phyloP scores from a whole-genome alignment of 2,888 invertebrate genomes.

The Drosophila anceps region DNA sequence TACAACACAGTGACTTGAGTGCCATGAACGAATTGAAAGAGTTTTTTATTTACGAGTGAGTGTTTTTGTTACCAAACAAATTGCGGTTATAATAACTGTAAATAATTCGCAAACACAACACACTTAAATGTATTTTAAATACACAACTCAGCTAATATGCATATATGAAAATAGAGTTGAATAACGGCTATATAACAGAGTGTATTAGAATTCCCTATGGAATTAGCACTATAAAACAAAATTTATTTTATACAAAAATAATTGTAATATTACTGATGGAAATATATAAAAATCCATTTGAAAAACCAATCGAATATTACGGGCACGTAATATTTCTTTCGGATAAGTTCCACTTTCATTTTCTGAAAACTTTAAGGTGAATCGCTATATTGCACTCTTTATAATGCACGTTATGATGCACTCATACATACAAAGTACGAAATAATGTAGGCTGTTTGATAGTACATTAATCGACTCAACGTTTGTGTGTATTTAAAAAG shows the following conservation, averaged over 20 bases:
- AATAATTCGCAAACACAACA: constrained; percentile 53
- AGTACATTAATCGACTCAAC: not conserved
- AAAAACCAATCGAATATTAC: constrained; percentile 32
- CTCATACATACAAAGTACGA: not conserved
- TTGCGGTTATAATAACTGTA: constrained; percentile 68
- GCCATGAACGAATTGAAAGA: constrained; percentile 64
- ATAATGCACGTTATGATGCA: constrained; percentile 11
- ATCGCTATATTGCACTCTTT: too few species aligned
- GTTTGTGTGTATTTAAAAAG: not conserved
- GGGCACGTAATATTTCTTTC: constrained; percentile 40
- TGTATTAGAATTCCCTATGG: not conserved
- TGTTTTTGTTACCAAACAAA: constrained; percentile 55
- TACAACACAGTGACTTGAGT: constrained; percentile 55
- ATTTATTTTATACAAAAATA: not conserved
- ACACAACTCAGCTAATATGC: constrained; percentile 1
- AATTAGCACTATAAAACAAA: not conserved
- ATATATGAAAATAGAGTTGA: constrained; percentile 9
- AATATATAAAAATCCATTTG: constrained; percentile 13
- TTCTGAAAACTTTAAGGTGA: constrained; percentile 24
- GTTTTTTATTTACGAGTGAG: constrained; percentile 48
- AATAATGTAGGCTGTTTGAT: not conserved
- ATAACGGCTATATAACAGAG: not conserved
- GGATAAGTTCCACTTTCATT: constrained; percentile 45
- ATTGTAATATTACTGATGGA: not conserved
- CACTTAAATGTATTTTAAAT: constrained; percentile 51